A percentile compares a stretch with the other conserved stretches of the same genome.
phyloP scores from a whole-genome alignment of 2,888 invertebrate genomes.

The Pyrochroa serraticornis region DNA sequence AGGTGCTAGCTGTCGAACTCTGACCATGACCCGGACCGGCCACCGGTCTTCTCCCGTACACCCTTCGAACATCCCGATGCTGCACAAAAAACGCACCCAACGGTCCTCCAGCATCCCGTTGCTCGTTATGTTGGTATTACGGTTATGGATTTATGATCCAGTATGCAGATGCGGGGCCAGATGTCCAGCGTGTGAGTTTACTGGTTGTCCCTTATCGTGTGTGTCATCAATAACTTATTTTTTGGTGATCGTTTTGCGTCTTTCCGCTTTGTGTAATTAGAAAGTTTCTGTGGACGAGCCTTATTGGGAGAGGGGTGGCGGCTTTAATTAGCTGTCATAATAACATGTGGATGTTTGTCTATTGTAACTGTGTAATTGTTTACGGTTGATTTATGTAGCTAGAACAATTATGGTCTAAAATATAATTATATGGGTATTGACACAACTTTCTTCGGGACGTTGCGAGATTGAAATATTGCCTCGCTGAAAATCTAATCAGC shows the following conservation, averaged over 20 bases:
- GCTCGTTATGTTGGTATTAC: conserved; percentile 17
- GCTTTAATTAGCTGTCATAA: no score
- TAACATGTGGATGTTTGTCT: no score
- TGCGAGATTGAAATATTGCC: no score
- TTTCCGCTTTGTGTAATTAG: conserved; percentile 14
- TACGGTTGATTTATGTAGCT: no score
- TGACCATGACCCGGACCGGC: conserved; percentile 27
- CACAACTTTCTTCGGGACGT: no score
- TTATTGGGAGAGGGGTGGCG: no score
- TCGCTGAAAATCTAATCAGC: no score
- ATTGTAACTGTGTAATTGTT: no score
- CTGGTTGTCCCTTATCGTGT: conserved; percentile 12
- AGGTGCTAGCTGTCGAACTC: conserved; percentile 21
- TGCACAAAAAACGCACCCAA: conserved; percentile 17
- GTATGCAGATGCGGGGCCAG: conserved; percentile 30
- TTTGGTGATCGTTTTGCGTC: neutral
- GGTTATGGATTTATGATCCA: conserved; percentile 31
- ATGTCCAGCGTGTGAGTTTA: conserved; percentile 30
- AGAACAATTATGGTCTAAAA: no score
- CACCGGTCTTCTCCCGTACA: conserved; percentile 22
- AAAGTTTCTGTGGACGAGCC: conserved; percentile 5
- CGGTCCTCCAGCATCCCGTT: conserved; percentile 24
- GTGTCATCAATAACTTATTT: conserved; percentile 13
- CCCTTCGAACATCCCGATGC: conserved; percentile 5
- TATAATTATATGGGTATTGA: no score